Percentiles rank a stretch among this genome's conserved stretches.
These are phyloP conservation scores for Eutolmus rufibarbis DNA, from an alignment of 2,888 invertebrate species.

Conservation along the genomic window DNA sequence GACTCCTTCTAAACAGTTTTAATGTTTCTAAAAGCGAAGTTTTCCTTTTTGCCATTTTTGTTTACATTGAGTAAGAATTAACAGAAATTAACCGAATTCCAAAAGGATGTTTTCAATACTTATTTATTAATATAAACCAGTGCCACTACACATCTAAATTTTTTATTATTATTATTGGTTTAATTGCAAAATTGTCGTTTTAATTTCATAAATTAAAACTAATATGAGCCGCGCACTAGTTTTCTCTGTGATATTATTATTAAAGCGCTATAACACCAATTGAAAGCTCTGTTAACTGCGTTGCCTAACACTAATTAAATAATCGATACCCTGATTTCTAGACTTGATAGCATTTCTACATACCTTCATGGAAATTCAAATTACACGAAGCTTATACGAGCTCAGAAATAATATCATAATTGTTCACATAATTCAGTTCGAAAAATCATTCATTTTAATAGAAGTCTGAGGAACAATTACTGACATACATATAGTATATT, in stretches of 20 bases:
- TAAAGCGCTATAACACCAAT: background rate
- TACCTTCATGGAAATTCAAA: background rate
- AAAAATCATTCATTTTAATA: background rate
- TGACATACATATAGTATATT: too few species aligned
- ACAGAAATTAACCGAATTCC: background rate
- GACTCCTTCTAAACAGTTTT: constrained; percentile 67
- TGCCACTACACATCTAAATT: background rate
- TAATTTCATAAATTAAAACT: background rate
- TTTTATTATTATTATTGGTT: background rate
- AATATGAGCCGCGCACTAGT: background rate
- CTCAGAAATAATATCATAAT: background rate
- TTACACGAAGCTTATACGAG: background rate
- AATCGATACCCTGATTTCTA: background rate
- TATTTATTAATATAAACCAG: background rate
- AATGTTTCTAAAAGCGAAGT: constrained; percentile 13
- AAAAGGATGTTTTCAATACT: background rate
- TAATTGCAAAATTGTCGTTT: background rate
- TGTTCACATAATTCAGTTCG: background rate
- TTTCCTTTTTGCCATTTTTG: constrained; percentile 22
- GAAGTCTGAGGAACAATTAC: background rate
- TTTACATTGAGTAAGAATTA: background rate
- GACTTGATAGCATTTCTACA: background rate
- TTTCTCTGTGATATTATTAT: background rate
- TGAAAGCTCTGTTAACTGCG: background rate
- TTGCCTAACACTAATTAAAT: background rate